A percentile compares a stretch with the other conserved stretches of the same genome.
These are phyloP conservation scores for Phthorimaea operculella DNA, from an alignment of 1,140 invertebrate genomes.

Conservation along the genomic window DNA sequence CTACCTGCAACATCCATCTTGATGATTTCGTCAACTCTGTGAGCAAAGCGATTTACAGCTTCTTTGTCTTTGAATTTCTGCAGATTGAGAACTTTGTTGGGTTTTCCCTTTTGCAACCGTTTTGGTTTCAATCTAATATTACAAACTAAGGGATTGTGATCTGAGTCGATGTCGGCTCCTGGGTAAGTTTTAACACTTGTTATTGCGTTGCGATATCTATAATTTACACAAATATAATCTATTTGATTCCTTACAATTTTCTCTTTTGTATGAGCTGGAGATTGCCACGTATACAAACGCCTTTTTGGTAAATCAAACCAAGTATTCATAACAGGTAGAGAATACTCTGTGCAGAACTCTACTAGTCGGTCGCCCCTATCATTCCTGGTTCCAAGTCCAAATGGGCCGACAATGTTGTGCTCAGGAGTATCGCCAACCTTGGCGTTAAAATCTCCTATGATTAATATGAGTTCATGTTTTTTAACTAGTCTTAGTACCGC, in stretches of 20 bases:
- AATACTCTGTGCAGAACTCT: conserved; percentile 23
- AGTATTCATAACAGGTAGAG: conserved; percentile 12
- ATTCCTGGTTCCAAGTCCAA: conserved; percentile 26
- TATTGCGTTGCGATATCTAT: neutral
- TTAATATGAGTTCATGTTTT: conserved; percentile 16
- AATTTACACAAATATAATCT: conserved; percentile 1
- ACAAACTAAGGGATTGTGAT: conserved; percentile 2
- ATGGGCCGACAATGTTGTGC: conserved; percentile 7
- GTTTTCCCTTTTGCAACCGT: too few species aligned
- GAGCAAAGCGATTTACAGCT: too few species aligned
- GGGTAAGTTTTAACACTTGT: conserved; percentile 4
- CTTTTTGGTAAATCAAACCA: neutral
- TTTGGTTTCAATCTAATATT: too few species aligned
- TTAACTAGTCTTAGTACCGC: conserved; percentile 8
- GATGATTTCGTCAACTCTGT: too few species aligned
- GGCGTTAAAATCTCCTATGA: conserved; percentile 22
- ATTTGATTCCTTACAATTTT: conserved; percentile 4
- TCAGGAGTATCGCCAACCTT: conserved; percentile 17
- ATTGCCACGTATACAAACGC: conserved; percentile 3
- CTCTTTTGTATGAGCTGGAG: neutral
- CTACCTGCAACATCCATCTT: too few species aligned
- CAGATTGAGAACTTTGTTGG: too few species aligned
- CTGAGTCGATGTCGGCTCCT: neutral
- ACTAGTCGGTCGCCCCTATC: conserved; percentile 24
- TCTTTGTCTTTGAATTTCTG: too few species aligned